These are phyloP conservation scores for Sesamia nonagrioides DNA, from an alignment of 1,140 invertebrate species.

Conservation along the genomic window DNA sequence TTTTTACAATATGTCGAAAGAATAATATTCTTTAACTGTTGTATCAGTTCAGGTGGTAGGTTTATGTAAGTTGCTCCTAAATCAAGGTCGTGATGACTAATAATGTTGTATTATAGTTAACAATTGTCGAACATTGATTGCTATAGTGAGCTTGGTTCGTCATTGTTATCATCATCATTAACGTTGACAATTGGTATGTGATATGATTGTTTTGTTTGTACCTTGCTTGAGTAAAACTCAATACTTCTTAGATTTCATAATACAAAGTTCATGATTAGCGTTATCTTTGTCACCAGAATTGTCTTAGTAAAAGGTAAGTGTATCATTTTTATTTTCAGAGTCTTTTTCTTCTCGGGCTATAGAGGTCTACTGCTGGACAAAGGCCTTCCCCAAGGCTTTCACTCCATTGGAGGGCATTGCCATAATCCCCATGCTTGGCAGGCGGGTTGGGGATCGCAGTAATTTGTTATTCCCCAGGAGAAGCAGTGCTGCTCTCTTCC, in stretches of 20 bases:
- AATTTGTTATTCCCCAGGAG: too few species aligned
- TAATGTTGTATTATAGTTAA: constrained; percentile 15
- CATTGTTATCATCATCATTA: constrained; percentile 12
- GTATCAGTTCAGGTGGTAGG: not conserved
- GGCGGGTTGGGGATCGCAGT: too few species aligned
- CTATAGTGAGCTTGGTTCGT: not conserved
- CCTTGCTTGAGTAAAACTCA: not conserved
- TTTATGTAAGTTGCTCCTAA: not conserved
- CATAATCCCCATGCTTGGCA: too few species aligned
- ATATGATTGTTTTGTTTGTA: not conserved
- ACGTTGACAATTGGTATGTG: not conserved
- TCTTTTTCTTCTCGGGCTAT: too few species aligned
- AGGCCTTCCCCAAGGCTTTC: too few species aligned
- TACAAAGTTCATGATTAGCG: not conserved
- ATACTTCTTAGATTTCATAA: not conserved
- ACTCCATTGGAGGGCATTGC: too few species aligned
- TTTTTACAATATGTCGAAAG: constrained; percentile 60
- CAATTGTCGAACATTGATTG: not conserved
- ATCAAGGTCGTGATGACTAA: not conserved
- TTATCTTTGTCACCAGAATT: not conserved
- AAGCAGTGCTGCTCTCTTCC: too few species aligned
- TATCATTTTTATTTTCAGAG: too few species aligned
- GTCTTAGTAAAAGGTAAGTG: not conserved
- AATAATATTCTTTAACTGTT: not conserved
- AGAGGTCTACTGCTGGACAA: too few species aligned